Evolutionary conservation across 2,797 vertebrate species (phyloP).

Genomic region (Pelobates cultripes): DNA sequence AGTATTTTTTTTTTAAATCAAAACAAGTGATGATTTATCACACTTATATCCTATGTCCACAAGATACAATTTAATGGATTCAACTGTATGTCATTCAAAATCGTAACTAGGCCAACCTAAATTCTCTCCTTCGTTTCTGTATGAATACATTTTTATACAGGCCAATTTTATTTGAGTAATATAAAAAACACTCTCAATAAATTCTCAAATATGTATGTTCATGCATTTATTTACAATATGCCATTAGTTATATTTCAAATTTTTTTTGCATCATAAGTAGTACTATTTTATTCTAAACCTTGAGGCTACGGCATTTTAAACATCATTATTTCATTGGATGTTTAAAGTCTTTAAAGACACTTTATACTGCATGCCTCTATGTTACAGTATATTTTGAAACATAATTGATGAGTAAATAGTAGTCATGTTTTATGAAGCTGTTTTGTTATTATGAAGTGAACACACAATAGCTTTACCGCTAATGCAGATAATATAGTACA

Average conservation of each 20-base stretch:
- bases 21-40: constrained; percentile 42
- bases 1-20: background rate
- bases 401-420: background rate
- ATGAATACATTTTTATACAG: constrained; percentile 31
- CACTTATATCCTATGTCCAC: constrained; percentile 58
- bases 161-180: constrained; percentile 51
- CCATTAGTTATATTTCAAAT: constrained; percentile 21
- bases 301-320: constrained; percentile 1
- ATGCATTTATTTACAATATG: constrained; percentile 57
- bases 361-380: background rate
- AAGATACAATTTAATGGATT: constrained; percentile 63
- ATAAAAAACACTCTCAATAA: constrained; percentile 18
- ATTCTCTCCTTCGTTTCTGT: constrained; percentile 54
- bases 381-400: background rate
- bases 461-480: background rate
- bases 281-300: constrained; percentile 8
- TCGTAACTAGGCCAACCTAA: constrained; percentile 56
- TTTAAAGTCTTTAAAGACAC: constrained; percentile 5
- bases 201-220: constrained; percentile 36
- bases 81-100: constrained; percentile 61
- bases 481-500: background rate
- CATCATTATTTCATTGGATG: background rate
- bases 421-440: background rate
- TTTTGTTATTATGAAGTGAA: background rate
- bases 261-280: background rate